Percentiles rank a stretch among this genome's conserved stretches.
Conservation (phyloP, 2,888 invertebrate genomes). For the Teleogryllus oceanicus region DNA sequence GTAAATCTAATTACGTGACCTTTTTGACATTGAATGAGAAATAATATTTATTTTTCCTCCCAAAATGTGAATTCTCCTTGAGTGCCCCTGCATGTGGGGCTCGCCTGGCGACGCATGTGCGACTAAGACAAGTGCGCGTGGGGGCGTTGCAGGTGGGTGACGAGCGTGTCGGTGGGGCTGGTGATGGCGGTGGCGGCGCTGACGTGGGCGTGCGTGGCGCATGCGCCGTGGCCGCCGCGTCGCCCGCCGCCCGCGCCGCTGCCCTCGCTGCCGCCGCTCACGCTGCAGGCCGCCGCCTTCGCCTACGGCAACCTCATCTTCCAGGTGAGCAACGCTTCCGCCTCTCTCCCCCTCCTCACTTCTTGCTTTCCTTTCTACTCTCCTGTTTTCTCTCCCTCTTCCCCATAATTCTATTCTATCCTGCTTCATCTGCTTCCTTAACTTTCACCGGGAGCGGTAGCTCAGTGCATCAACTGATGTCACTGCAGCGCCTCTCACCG, state of each 20-base stretch:
- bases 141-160: constrained; percentile 55
- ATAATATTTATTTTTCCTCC: too few relatives aligned
- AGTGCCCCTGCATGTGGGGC: too few relatives aligned
- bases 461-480: too few relatives aligned
- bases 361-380: background rate
- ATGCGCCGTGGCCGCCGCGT: constrained; percentile 45
- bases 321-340: constrained; percentile 39
- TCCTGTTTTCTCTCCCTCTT: constrained; percentile 3
- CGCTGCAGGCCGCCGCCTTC: constrained; percentile 47
- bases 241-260: constrained; percentile 44
- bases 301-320: constrained; percentile 51
- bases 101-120: too few relatives aligned
- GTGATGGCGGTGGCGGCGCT: constrained; percentile 63
- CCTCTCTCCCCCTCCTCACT: background rate
- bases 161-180: constrained; percentile 61
- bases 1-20: too few relatives aligned
- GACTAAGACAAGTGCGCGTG: too few relatives aligned
- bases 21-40: too few relatives aligned
- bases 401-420: too few relatives aligned
- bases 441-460: too few relatives aligned
- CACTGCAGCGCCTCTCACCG: too few relatives aligned
- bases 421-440: too few relatives aligned
- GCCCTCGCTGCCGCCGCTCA: constrained; percentile 23
- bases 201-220: constrained; percentile 64
- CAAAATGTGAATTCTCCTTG: too few relatives aligned